Percentiles rank a stretch among this genome's conserved stretches.
These are phyloP conservation scores for Lampropteryx suffumata DNA, from an alignment of 2,888 invertebrate genomes.

Conservation along the genomic window DNA sequence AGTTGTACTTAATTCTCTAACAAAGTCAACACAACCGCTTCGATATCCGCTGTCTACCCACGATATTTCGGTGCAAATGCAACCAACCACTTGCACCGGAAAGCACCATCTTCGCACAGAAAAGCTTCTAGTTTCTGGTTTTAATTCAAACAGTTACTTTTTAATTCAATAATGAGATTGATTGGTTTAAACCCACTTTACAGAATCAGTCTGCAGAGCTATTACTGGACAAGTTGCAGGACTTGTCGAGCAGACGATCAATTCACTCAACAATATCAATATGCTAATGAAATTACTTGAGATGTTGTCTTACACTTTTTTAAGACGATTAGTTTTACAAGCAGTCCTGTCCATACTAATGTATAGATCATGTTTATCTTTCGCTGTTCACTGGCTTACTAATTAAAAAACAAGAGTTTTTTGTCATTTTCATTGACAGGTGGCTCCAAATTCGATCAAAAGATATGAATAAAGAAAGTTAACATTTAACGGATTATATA, in stretches of 20 bases:
- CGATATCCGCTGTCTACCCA: too few relatives aligned
- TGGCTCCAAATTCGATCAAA: background rate
- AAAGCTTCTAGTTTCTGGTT: too few relatives aligned
- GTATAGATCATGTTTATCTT: constrained; percentile 11
- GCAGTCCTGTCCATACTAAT: constrained; percentile 18
- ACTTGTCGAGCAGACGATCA: constrained; percentile 41
- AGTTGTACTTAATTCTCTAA: too few relatives aligned
- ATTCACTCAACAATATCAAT: constrained; percentile 50
- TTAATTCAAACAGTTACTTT: too few relatives aligned
- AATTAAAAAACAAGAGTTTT: background rate
- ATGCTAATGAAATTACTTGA: constrained; percentile 50
- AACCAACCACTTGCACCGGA: too few relatives aligned
- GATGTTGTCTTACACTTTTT: constrained; percentile 24
- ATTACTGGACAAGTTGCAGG: constrained; percentile 36
- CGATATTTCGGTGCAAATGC: too few relatives aligned
- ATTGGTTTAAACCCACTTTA: background rate
- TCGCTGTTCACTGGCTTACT: background rate
- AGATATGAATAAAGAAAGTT: background rate
- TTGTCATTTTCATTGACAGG: too few relatives aligned
- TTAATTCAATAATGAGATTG: too few relatives aligned
- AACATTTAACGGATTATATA: too few relatives aligned
- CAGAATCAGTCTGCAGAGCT: constrained; percentile 10
- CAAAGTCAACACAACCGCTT: too few relatives aligned
- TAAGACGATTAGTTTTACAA: constrained; percentile 16
- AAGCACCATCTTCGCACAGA: too few relatives aligned